Conservation (phyloP, 2,113 vertebrate species). For the Dicentrarchus labrax region DNA sequence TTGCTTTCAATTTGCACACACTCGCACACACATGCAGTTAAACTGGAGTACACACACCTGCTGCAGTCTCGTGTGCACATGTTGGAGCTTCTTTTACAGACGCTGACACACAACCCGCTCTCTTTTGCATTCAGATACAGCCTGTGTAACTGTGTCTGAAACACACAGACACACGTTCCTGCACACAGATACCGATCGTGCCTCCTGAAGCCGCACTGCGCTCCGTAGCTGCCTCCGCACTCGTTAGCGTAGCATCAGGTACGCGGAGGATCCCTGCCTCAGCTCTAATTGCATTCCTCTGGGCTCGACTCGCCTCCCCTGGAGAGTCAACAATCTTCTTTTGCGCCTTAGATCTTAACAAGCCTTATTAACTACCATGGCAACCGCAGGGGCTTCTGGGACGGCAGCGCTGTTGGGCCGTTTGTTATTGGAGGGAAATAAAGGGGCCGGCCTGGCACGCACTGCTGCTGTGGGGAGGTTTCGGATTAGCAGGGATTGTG, state of each 20-base stretch:
- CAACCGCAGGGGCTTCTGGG: constrained; percentile 52
- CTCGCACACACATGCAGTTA: neutral
- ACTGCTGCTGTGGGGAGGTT: constrained; percentile 19
- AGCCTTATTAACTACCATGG: constrained; percentile 67
- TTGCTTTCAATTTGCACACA: constrained; percentile 16
- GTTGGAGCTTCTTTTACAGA: neutral
- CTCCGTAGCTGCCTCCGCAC: neutral
- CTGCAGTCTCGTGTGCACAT: neutral
- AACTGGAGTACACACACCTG: neutral
- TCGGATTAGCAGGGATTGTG: constrained; percentile 36
- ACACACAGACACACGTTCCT: constrained; percentile 8
- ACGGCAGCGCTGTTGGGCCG: neutral
- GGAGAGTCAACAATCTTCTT: constrained; percentile 64
- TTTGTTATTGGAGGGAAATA: constrained; percentile 57
- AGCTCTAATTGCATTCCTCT: constrained; percentile 65
- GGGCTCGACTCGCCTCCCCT: constrained; percentile 43
- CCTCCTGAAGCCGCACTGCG: constrained; percentile 2
- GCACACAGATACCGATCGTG: neutral
- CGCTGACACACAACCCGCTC: neutral
- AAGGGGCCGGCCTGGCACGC: constrained; percentile 22
- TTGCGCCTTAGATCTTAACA: constrained; percentile 64
- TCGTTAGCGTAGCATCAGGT: constrained; percentile 55
- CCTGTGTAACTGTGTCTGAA: neutral
- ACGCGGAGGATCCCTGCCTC: constrained; percentile 41
- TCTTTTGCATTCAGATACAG: neutral